Percentiles rank a stretch among this genome's conserved stretches.
phyloP scores from a whole-genome alignment of 2,888 invertebrate species.

The Venusia cambrica region DNA sequence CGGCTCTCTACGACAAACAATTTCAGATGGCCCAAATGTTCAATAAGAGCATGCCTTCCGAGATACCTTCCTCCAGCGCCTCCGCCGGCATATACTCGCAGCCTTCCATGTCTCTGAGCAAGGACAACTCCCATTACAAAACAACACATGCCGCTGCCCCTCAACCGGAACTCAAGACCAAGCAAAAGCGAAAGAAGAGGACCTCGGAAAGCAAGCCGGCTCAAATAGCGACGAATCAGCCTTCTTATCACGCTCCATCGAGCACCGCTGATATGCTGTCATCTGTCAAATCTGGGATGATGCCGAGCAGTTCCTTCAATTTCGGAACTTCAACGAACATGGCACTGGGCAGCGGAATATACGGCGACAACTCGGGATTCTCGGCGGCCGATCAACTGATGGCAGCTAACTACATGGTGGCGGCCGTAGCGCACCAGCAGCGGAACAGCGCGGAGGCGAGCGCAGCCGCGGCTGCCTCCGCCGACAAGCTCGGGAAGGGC shows the following conservation, averaged over 20 bases:
- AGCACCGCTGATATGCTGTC: slow-evolving; percentile 73
- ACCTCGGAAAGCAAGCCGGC: slow-evolving; percentile 53
- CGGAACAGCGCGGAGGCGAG: slow-evolving; percentile 53
- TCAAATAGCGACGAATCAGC: slow-evolving; percentile 58
- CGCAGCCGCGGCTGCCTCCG: too few species aligned
- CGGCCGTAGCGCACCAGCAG: slow-evolving; percentile 70
- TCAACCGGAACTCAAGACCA: slow-evolving; percentile 54
- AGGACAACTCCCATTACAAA: slow-evolving; percentile 61
- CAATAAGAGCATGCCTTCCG: slow-evolving; percentile 68
- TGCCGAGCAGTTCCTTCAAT: slow-evolving; percentile 92
- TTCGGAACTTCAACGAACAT: slow-evolving; percentile 87
- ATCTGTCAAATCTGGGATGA: slow-evolving; percentile 80
- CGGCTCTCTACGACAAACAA: slow-evolving; percentile 79
- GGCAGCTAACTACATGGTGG: slow-evolving; percentile 76
- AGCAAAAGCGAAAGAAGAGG: slow-evolving; percentile 65
- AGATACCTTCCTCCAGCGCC: slow-evolving; percentile 54
- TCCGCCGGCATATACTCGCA: slow-evolving; percentile 63
- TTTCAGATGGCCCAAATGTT: slow-evolving; percentile 83
- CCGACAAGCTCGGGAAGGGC: slow-evolving; percentile 68
- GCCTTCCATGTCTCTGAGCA: slow-evolving; percentile 52
- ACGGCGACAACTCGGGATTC: slow-evolving; percentile 84
- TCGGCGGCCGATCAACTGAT: slow-evolving; percentile 83
- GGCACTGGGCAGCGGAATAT: slow-evolving; percentile 77
- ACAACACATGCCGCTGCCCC: slow-evolving; percentile 38
- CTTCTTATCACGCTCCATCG: slow-evolving; percentile 80